Base-by-base conservation (phyloP, 2,797 vertebrate genomes). In the Rhinogobio ventralis region DNA sequence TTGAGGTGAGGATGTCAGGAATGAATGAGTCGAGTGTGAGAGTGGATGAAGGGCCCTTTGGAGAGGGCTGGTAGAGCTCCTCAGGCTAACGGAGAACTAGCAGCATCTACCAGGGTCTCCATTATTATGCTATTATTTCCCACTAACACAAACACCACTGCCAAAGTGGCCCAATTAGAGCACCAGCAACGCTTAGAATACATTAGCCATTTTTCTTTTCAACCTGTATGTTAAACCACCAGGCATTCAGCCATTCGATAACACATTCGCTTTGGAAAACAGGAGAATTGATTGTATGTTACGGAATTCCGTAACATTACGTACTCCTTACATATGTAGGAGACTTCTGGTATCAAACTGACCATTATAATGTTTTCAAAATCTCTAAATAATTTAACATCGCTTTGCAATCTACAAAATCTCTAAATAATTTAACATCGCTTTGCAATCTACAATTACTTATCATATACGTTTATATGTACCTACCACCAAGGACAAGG, bases 71-170 rank as follows among this genome's bases (percentile, higher is more conserved):
- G 15, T 42, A 81, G 79, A 72, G 67, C n/a, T 81, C 53, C 79
- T 71, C 15, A 72, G 15, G n/a, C 36, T 17, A 68, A 67, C 2
- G 13, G 49, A 45, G n/a, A 55, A 30, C 49, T 77, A 76, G 72
- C 19, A 6, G 33, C 15, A 28, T 83, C n/a, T 10, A 68, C 62
- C 73, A 55, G 39, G 33, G 33, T 57, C 72, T 83, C 11, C 49
- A 77, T 68, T 67, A 67, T 83, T 83, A 83, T 17, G 73, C 62
- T 68, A 77, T 77, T 77, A 77, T 77, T 67, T 76, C 62, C 45
- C 4, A 0, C 39, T 62, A 74, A 62, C 28, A 45, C 33, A 74
- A 82, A 82, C 42, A 60, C 62, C 19, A 46, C 36, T 77, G 36
- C 25, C 64, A 77, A 39, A 57, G 73, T 33, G 74, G n/a, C 8